Evolutionary conservation across 1,140 invertebrate species (phyloP).

Genomic region (Drosophila sulfurigaster): DNA sequence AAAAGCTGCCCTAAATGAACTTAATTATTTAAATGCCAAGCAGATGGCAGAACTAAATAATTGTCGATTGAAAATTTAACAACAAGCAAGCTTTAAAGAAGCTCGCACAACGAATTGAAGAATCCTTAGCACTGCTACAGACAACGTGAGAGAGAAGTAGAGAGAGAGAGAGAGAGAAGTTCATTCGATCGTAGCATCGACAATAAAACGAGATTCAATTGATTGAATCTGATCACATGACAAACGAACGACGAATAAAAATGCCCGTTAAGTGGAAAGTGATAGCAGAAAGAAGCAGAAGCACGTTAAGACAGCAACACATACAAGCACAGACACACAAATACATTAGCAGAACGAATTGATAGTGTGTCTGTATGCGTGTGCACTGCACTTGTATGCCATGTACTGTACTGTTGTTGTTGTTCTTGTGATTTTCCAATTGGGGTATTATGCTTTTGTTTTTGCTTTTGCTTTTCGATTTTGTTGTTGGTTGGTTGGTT

Average conservation of each 20-base stretch:
- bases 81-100: background rate
- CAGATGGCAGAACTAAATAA: background rate
- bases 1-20: background rate
- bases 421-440: conserved; percentile 15
- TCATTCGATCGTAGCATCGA: background rate
- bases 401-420: background rate
- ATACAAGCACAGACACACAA: conserved; percentile 13
- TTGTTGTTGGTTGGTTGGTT: conserved; percentile 25
- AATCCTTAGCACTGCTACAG: background rate
- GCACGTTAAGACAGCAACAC: conserved; percentile 17
- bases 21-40: background rate
- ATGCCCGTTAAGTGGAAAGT: background rate
- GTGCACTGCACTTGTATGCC: conserved; percentile 9
- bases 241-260: background rate
- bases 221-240: conserved; percentile 1
- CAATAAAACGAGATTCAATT: background rate
- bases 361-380: conserved; percentile 21
- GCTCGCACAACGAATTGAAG: background rate
- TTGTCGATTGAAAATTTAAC: background rate
- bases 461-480: conserved; percentile 5
- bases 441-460: conserved; percentile 1
- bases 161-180: too few species aligned
- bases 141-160: background rate
- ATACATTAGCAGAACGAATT: conserved; percentile 8
- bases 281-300: conserved; percentile 20